Base-by-base conservation (phyloP, 2,888 invertebrate species). In the Ornithoptera alexandrae region DNA sequence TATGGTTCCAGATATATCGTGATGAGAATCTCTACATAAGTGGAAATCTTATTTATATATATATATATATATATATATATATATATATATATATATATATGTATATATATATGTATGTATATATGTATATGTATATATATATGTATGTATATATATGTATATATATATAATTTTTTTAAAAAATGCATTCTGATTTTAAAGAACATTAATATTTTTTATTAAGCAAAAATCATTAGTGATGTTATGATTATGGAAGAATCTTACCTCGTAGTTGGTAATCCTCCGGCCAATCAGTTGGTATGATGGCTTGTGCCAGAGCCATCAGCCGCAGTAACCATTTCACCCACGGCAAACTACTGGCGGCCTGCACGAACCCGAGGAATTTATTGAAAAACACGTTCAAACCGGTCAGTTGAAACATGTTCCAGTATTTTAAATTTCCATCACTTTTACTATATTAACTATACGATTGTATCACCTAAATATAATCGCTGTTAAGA, bases 221-320 rank as follows among this genome's bases (percentile, higher is more conserved):
- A 4, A 17, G 17, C 46, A 39, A 39, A 39, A 39, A 39, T 39
- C 18, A 0, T 15, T 17, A 46, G 46, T 12, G 46, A 8, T 46
- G 46, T 15, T 22, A 20, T 24, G 53, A 67, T n/a, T 39, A 39
- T 39, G 10, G 46, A n/a, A 8, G 39, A 65, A 39, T 71, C 63
- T 67, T 79, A 89, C 90, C 88, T 78, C 77, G 76, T 20, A 88
- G 66, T 5, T 75, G 70, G 71, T 84, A 83, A 30, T 84, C 77
- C 0, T 71, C 72, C 0, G 90, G 89, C 90, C 90, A 90, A 3
- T 81, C 89, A 0, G 78, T 77, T 0, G 86, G 84, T 0, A 79
- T 56, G 0, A 90, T 75, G 10, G 83, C 81, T 39, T 84, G 83
- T 2, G 84, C 80, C n/a, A 90, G 65, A 0, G 85, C 83, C 57